Evolutionary conservation across 2,113 vertebrate species (phyloP), one percentile per base, ranked within the genome.

Genomic region (Sterrhoptilus dennistouni): DNA sequence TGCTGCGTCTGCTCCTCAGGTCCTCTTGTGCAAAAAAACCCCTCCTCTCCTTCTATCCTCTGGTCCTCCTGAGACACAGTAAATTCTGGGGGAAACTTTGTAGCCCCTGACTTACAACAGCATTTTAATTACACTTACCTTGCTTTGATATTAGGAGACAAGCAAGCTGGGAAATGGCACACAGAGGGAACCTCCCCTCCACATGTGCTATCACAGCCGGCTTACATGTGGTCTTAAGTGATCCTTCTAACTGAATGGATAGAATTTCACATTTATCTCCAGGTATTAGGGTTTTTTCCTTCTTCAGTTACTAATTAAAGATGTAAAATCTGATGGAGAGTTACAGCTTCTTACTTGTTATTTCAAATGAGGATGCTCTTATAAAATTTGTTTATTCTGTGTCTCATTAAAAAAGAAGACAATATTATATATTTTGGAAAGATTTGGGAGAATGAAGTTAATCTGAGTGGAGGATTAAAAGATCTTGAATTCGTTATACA

Each of bases 51-150:
- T 22, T 42, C 1, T 13, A n/a, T 59, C 38, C 7, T 29, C 33
- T 59, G 1, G 0, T 28, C 64, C 20, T 57, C 23, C 79, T 52
- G 36, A 0, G 0, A 38, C 25, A 12, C 20, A 25, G 20, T 24
- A 57, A 40, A 54, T 74, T 93, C 56, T 42, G 54, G 14, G 11
- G 38, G 61, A 49, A 69, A 12, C 3, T 45, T 23, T 44, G 11
- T n/a, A 90, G 70, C 22, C 15, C 28, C 60, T 53, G n/a, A 74
- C 3, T 54, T 70, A 40, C 4, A 59, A 10, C 15, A 64, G 12
- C 6, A 7, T 66, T 90, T 90, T 87, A n/a, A 22, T 60, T 75
- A 21, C 49, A 13, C 6, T 75, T 33, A 14, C 4, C 40, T 90
- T 80, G 21, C 42, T 64, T 65, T 24, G 69, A 40, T 89, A 21